Evolutionary conservation across 2,113 vertebrate genomes (phyloP).

Genomic region (Hydrochoerus hydrochaeris): DNA sequence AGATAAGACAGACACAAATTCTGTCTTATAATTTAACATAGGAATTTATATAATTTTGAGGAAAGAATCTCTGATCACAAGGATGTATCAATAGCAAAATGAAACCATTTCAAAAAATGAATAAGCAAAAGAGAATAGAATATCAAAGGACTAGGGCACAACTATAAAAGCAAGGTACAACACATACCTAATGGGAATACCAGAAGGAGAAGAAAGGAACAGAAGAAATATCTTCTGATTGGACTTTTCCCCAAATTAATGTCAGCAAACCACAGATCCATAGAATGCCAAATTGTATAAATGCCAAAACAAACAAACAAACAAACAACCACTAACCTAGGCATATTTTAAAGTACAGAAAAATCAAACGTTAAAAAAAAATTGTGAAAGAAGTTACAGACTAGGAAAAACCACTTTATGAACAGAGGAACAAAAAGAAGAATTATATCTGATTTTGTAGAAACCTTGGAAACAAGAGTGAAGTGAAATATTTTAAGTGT

Average conservation of each 20-base stretch:
- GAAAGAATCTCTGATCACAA: background rate
- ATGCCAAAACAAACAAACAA: background rate
- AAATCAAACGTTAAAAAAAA: background rate
- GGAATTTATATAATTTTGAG: background rate
- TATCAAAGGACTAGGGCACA: background rate
- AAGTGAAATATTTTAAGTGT: background rate
- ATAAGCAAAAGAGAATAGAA: background rate
- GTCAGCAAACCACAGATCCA: background rate
- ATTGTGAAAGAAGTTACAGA: background rate
- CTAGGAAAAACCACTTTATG: background rate
- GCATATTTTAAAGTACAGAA: background rate
- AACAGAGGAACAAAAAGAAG: background rate
- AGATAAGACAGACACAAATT: slow-evolving; percentile 29
- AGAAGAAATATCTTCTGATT: background rate
- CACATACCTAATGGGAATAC: background rate
- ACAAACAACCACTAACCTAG: background rate
- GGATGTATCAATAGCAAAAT: background rate
- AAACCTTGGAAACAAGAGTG: background rate
- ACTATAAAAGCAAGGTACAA: background rate
- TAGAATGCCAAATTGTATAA: background rate
- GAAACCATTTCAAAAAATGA: background rate
- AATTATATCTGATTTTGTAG: background rate
- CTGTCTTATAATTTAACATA: background rate
- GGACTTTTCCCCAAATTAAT: background rate
- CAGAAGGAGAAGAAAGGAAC: background rate